Conservation (phyloP, 2,797 vertebrate species). For the Arctocebus calabarensis region DNA sequence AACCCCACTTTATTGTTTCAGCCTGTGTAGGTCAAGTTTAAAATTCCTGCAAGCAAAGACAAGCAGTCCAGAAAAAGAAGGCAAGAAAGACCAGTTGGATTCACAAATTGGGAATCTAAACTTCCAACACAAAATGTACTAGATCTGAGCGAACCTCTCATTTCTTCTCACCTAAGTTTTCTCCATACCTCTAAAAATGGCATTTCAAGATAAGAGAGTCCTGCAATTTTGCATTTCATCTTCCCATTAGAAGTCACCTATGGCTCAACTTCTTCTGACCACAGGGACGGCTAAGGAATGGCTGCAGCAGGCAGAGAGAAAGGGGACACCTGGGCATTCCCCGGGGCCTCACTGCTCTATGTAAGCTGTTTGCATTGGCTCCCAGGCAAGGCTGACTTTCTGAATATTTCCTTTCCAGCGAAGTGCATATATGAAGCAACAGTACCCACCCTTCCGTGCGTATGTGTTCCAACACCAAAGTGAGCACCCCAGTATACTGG, state of each 20-base stretch:
- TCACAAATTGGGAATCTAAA: not conserved
- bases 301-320: not conserved
- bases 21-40: not conserved
- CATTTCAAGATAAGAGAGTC: not conserved
- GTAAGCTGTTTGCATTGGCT: not conserved
- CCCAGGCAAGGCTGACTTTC: not conserved
- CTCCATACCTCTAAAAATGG: not conserved
- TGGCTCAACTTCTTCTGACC: not conserved
- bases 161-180: not conserved
- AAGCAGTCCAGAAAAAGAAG: not conserved
- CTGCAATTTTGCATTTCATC: not conserved
- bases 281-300: not conserved
- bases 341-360: not conserved
- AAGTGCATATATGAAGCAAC: not conserved
- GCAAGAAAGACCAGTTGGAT: no score
- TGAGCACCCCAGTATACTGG: not conserved
- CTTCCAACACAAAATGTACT: not conserved
- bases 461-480: not conserved
- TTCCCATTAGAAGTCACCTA: not conserved
- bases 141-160: not conserved
- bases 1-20: not conserved
- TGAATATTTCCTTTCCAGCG: not conserved
- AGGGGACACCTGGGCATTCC: not conserved
- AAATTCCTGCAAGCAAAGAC: not conserved
- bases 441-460: not conserved